These are phyloP conservation scores for Andrena fulva DNA, from an alignment of 2,888 invertebrate genomes.

Conservation along the genomic window DNA sequence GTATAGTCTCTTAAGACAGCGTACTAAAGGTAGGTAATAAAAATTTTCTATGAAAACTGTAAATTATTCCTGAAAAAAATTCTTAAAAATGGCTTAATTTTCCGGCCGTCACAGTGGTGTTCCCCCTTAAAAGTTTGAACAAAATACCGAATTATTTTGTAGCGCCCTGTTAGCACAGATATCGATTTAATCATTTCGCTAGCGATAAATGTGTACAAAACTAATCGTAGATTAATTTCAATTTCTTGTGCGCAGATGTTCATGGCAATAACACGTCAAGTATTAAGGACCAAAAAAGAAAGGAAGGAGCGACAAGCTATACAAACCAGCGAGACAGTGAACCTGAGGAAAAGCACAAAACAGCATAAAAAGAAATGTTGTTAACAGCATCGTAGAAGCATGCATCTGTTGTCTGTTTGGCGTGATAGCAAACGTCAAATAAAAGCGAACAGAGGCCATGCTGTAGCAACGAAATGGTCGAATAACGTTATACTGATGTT, in stretches of 20 bases:
- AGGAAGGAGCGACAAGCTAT: constrained; percentile 91
- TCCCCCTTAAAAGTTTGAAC: too few relatives aligned
- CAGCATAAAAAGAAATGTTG: constrained; percentile 85
- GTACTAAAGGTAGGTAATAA: too few relatives aligned
- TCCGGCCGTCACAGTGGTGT: too few relatives aligned
- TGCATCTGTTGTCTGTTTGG: constrained; percentile 71
- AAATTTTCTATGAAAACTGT: too few relatives aligned
- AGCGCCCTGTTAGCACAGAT: constrained; percentile 5
- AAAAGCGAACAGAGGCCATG: constrained; percentile 51
- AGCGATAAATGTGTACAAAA: not conserved
- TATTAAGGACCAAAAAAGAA: constrained; percentile 93
- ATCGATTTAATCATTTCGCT: not conserved
- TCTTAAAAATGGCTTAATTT: too few relatives aligned
- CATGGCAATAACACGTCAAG: constrained; percentile 91
- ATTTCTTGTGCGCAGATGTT: constrained; percentile 87
- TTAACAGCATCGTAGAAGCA: constrained; percentile 77
- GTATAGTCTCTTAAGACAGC: too few relatives aligned
- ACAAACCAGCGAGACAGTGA: constrained; percentile 89
- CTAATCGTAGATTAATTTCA: not conserved
- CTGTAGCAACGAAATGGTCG: constrained; percentile 72
- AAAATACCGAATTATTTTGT: not conserved
- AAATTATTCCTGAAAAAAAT: too few relatives aligned
- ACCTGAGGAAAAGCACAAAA: constrained; percentile 89
- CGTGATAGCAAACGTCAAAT: constrained; percentile 70
- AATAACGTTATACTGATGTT: constrained; percentile 71